These are phyloP conservation scores for Pandion haliaetus DNA, from an alignment of 2,113 vertebrate species.

Conservation along the genomic window DNA sequence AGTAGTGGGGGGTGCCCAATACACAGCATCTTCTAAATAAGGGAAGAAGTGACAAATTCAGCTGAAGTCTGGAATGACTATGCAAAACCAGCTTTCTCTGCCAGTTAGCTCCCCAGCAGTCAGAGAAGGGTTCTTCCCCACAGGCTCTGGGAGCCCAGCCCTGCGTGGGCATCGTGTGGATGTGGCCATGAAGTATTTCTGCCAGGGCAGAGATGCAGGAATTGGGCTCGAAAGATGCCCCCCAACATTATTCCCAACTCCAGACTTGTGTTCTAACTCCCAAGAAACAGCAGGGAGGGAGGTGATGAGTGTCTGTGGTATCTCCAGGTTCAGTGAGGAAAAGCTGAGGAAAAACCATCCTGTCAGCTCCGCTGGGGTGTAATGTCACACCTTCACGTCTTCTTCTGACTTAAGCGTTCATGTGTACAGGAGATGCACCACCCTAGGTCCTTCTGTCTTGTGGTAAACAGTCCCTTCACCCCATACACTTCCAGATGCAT, in stretches of 20 bases:
- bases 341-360: background rate
- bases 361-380: background rate
- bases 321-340: background rate
- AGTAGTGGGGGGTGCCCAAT: background rate
- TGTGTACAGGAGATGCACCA: background rate
- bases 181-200: background rate
- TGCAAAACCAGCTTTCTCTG: background rate
- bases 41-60: background rate
- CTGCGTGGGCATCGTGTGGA: accelerated
- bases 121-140: background rate
- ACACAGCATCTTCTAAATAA: background rate
- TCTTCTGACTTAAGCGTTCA: background rate
- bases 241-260: background rate
- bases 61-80: background rate
- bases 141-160: background rate
- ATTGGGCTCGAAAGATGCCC: background rate
- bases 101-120: accelerated
- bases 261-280: background rate
- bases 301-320: background rate
- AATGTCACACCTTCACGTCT: background rate
- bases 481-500: background rate
- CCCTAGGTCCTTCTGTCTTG: background rate
- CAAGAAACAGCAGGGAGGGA: background rate
- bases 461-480: background rate
- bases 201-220: background rate